These are phyloP conservation scores for Penaeus japonicus DNA, from an alignment of 1,140 invertebrate species.

Conservation along the genomic window DNA sequence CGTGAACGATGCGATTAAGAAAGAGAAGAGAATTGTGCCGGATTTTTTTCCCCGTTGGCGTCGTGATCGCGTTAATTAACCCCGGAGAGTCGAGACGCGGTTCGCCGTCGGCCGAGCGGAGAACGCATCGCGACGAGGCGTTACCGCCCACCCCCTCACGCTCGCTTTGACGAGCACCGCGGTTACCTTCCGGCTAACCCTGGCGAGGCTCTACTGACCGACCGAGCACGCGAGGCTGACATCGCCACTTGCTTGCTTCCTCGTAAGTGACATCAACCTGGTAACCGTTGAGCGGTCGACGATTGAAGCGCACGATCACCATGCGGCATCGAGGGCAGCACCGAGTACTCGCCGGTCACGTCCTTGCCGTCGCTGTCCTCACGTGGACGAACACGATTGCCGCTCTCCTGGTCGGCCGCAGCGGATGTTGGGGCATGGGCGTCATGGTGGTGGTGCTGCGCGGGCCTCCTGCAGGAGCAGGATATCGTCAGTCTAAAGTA, in stretches of 20 bases:
- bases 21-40: too few species aligned
- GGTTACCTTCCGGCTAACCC: too few species aligned
- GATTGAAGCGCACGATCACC: constrained; percentile 57
- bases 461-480: background rate
- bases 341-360: constrained; percentile 58
- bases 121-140: too few species aligned
- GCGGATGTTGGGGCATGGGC: constrained; percentile 52
- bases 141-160: too few species aligned
- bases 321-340: constrained; percentile 59
- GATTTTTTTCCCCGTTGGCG: too few species aligned
- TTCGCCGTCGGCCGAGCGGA: too few species aligned
- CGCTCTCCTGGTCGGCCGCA: constrained; percentile 58
- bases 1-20: too few species aligned
- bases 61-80: too few species aligned
- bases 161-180: too few species aligned
- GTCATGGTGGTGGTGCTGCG: constrained; percentile 31
- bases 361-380: constrained; percentile 53
- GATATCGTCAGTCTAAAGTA: background rate
- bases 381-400: constrained; percentile 53
- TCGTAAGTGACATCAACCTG: constrained; percentile 60
- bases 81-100: too few species aligned
- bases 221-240: background rate
- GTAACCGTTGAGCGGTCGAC: constrained; percentile 48
- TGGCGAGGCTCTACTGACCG: too few species aligned
- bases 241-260: constrained; percentile 15